Conservation (phyloP, 2,113 vertebrate species). For the Malurus alboscapulatus region DNA sequence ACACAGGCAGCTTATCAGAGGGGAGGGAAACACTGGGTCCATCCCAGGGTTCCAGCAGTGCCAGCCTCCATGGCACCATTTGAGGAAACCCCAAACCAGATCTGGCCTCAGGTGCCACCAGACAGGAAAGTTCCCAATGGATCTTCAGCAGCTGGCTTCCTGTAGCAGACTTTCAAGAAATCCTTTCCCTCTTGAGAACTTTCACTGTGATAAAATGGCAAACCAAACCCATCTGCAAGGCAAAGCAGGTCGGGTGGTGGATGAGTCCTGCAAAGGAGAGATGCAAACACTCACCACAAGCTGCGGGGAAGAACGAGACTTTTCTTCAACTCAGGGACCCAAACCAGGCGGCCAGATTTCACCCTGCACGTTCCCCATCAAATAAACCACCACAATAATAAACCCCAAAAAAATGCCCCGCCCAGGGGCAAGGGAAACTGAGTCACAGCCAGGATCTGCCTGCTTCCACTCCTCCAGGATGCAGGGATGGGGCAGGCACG, state of each 20-base stretch:
- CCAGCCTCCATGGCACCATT: rapidly evolving
- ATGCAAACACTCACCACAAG: rapidly evolving
- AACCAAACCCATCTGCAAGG: background rate
- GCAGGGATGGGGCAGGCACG: background rate
- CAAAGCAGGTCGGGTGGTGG: background rate
- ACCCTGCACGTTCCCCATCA: background rate
- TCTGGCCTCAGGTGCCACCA: rapidly evolving
- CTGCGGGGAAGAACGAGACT: rapidly evolving
- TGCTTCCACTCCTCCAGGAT: too few relatives aligned
- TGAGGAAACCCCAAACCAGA: rapidly evolving
- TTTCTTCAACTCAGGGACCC: background rate
- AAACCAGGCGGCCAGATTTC: background rate
- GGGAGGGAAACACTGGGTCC: background rate
- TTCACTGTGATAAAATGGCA: background rate
- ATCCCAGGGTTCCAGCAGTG: background rate
- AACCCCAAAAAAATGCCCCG: background rate
- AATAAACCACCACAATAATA: background rate
- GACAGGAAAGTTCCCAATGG: background rate
- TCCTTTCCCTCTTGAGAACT: background rate
- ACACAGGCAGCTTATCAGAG: rapidly evolving
- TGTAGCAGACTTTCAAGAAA: rapidly evolving
- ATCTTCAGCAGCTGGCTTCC: background rate
- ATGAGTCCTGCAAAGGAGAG: background rate
- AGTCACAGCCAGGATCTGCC: background rate
- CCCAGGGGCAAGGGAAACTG: background rate